Evolutionary conservation across 2,113 vertebrate genomes (phyloP).

Genomic region (Corythornis madagascariensis): DNA sequence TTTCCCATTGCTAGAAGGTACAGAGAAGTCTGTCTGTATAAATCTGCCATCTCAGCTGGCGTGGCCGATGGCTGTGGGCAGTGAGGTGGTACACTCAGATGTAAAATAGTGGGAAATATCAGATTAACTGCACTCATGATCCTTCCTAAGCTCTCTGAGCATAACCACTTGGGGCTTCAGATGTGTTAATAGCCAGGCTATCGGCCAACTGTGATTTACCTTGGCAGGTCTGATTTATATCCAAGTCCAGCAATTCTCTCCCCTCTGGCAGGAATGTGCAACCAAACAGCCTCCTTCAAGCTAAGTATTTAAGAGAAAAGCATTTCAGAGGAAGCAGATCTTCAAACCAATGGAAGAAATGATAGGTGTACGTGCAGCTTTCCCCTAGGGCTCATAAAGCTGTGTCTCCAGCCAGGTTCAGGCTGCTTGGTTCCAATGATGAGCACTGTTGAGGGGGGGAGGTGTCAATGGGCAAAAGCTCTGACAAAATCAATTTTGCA

Average conservation of each 20-base stretch:
- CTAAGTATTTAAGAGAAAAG: background rate
- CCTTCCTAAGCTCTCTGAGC: background rate
- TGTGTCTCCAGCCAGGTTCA: background rate
- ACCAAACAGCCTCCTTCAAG: slow-evolving; percentile 15
- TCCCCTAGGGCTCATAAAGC: background rate
- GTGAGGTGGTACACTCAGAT: background rate
- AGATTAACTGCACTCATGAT: background rate
- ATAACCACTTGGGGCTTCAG: background rate
- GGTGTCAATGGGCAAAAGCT: background rate
- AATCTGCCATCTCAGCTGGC: background rate
- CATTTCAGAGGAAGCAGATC: background rate
- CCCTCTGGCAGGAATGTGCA: background rate
- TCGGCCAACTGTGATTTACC: slow-evolving; percentile 12
- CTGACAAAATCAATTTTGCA: background rate
- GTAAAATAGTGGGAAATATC: background rate
- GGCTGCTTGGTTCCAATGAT: background rate
- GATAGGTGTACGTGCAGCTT: background rate
- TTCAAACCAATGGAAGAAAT: background rate
- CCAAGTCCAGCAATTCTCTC: background rate
- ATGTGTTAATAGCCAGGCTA: slow-evolving; percentile 1
- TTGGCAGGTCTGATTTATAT: slow-evolving; percentile 9
- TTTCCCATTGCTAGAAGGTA: background rate
- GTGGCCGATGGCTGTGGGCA: background rate
- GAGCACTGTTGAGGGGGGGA: background rate
- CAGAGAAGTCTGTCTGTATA: background rate